phyloP scores from a whole-genome alignment of 2,888 invertebrate species.

The Aricia artaxerxes region DNA sequence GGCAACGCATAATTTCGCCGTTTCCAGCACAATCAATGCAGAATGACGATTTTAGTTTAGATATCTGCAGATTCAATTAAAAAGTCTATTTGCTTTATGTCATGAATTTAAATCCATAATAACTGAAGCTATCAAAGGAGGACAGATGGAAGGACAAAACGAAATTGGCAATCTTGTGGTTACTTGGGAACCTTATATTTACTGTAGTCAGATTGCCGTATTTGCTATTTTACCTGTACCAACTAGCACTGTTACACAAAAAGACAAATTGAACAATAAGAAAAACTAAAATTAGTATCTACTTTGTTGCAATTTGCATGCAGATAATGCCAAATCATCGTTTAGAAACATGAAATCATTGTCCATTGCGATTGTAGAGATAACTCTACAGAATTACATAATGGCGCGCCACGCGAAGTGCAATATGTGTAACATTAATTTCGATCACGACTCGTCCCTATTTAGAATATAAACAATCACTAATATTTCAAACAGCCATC shows the following conservation, averaged over 20 bases:
- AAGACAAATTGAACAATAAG: not conserved
- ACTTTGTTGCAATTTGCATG: not conserved
- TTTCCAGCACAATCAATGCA: constrained; percentile 3
- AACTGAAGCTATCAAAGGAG: no score
- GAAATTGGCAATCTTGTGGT: not conserved
- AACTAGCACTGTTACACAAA: not conserved
- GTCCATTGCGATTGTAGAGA: not conserved
- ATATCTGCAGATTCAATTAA: not conserved
- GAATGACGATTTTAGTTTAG: not conserved
- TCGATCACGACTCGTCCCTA: not conserved
- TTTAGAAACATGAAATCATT: not conserved
- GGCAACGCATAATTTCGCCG: constrained; percentile 23
- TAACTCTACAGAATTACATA: not conserved
- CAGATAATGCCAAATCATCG: not conserved
- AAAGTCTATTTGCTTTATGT: no score
- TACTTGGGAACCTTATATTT: not conserved
- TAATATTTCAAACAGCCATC: not conserved
- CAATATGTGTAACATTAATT: not conserved
- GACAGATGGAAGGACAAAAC: no score
- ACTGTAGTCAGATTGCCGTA: not conserved
- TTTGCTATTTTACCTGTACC: not conserved
- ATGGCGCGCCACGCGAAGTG: not conserved
- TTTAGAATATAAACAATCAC: not conserved
- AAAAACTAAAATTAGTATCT: not conserved
- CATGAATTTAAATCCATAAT: no score